Percentiles rank a stretch among this genome's conserved stretches.
Evolutionary conservation across 1,140 invertebrate species (phyloP).

Genomic region (Archegozetes longisetosus): DNA sequence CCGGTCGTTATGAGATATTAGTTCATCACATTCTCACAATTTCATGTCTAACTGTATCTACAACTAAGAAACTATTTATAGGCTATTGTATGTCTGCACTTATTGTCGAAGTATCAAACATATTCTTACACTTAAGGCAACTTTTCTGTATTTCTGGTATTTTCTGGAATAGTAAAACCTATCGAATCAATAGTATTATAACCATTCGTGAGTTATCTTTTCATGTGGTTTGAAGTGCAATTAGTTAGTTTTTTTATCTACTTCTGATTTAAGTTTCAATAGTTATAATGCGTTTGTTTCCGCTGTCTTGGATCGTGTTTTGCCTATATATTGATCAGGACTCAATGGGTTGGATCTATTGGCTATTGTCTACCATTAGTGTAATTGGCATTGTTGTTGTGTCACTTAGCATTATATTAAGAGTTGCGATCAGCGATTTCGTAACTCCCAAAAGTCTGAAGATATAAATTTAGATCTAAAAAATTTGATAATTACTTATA

Average conservation of each 20-base stretch:
- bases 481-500: no score
- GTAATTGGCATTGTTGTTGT: no score
- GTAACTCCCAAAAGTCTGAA: no score
- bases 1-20: background rate
- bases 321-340: background rate
- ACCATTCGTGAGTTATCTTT: background rate
- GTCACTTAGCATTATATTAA: no score
- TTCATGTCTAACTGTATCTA: background rate
- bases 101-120: background rate
- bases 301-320: background rate
- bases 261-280: background rate
- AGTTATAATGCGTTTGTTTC: background rate
- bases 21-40: background rate
- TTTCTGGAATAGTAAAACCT: background rate
- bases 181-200: background rate
- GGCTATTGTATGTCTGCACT: background rate
- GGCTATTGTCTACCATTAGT: no score
- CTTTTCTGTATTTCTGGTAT: background rate
- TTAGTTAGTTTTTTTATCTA: background rate
- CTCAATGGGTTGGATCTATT: background rate
- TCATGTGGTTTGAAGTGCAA: background rate
- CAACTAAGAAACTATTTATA: background rate
- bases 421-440: no score
- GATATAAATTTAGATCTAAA: no score
- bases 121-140: background rate